These are phyloP conservation scores for Parauchenoglanis ngamensis DNA, from an alignment of 2,797 vertebrate genomes.

Conservation along the genomic window DNA sequence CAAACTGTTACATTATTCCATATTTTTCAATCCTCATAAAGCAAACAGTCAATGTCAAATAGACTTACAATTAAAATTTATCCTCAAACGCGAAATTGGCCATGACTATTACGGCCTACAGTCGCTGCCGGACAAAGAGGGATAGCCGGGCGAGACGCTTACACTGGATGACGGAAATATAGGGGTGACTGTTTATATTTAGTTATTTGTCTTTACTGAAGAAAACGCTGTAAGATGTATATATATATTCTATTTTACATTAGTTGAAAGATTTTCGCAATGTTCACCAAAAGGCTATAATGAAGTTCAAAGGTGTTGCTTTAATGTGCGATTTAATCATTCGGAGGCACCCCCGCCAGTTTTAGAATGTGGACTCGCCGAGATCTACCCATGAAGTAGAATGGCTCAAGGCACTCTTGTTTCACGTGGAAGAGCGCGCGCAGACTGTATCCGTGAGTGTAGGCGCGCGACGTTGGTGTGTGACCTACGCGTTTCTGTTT, in stretches of 20 bases:
- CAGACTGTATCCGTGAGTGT: background rate
- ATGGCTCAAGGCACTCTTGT: constrained; percentile 14
- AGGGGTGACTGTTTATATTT: background rate
- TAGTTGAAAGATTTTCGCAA: no score
- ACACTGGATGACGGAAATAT: constrained; percentile 13
- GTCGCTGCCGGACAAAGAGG: constrained; percentile 83
- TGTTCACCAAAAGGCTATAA: background rate
- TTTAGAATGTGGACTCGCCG: constrained; percentile 8
- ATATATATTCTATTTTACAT: rapidly evolving
- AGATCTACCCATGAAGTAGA: constrained; percentile 31
- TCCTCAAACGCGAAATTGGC: constrained; percentile 80
- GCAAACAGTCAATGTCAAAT: constrained; percentile 70
- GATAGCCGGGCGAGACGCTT: constrained; percentile 68
- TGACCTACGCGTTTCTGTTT: background rate
- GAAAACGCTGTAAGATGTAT: background rate
- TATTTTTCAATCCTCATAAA: constrained; percentile 73
- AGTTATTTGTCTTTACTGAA: background rate
- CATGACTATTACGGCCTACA: constrained; percentile 80
- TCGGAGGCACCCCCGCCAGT: background rate
- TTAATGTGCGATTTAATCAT: background rate
- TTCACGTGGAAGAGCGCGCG: background rate
- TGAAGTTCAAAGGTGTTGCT: background rate
- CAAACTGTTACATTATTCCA: constrained; percentile 75
- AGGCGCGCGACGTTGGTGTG: background rate
- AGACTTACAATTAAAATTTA: constrained; percentile 79